Evolutionary conservation across 2,797 vertebrate genomes (phyloP).

Genomic region (Pteropus rufus): DNA sequence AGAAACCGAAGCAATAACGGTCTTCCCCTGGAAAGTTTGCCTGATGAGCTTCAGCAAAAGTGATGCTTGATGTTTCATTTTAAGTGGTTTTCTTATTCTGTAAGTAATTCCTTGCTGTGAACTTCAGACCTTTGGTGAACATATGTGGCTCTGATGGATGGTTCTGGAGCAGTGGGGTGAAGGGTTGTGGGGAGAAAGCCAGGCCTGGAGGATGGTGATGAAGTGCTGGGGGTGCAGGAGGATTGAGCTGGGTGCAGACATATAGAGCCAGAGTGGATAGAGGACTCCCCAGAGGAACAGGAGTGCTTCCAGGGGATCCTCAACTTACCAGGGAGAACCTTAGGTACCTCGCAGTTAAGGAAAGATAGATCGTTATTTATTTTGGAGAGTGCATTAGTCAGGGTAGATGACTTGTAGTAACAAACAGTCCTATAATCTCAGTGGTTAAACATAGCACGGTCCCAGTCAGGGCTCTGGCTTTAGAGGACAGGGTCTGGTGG

Average conservation of each 20-base stretch:
- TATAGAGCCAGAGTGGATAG: not conserved
- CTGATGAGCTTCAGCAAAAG: not conserved
- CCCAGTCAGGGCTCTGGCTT: not conserved
- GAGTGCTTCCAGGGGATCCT: not conserved
- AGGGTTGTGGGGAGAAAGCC: not conserved
- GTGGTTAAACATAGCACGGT: not conserved
- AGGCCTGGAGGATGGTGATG: not conserved
- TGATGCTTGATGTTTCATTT: not conserved
- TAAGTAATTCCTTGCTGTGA: slow-evolving; percentile 30
- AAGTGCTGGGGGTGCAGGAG: not conserved
- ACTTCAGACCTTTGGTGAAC: not conserved
- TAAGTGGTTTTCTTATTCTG: not conserved
- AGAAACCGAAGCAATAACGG: not conserved
- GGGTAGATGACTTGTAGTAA: not conserved
- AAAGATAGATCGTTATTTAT: not conserved
- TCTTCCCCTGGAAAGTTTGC: not conserved
- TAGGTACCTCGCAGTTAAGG: not conserved
- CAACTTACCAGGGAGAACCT: not conserved
- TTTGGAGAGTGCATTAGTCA: not conserved
- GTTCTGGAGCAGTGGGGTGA: not conserved
- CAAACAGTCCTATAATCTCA: not conserved
- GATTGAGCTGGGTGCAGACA: not conserved
- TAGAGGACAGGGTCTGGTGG: not conserved
- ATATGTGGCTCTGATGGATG: not conserved
- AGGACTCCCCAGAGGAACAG: not conserved